Base-by-base conservation (phyloP, 2,113 vertebrate genomes). In the Amazona vittata region DNA sequence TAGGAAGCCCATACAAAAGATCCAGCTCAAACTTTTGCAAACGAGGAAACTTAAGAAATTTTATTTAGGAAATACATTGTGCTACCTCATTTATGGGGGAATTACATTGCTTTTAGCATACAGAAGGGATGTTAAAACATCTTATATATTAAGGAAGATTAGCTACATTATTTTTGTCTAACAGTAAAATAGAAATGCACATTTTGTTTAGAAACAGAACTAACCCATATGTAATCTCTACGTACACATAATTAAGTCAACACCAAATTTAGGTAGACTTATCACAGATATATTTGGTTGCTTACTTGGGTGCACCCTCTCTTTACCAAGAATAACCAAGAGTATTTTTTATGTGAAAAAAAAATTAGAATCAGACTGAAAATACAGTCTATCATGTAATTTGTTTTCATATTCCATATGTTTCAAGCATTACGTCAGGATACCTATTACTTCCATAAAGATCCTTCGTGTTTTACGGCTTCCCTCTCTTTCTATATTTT, bases 401-500 rank as follows among this genome's bases (percentile, higher is more conserved):
- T 69, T 15, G 60, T 63, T 90, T 47, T 78, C 44, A 25, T 46
- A 50, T 85, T 78, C 37, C 39, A 21, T 70, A 37, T 15, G 46
- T 50, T 80, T 76, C 70, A 65, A 81, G 53, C 29, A 68, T 33
- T 55, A 63, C 52, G 63, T n/a, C 29, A 81, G 46, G 93, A 83
- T 49, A 93, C 10, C 24, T 65, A 59, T 83, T 95, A 77, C 69
- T 70, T 83, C 86, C 64, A 73, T 26, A 89, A 71, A 91, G 53
- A 17, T 68, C 69, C 33, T 85, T 86, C 6, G 2, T n/a, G 6
- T 85, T 95, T 86, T 90, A 86, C 70, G 62, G 59, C 49, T 86
- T 46, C 4, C 1, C 19, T 76, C 69, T 77, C 37, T 35, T 89
- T 95, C 92, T 94, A 67, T 90, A 93, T 91, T 96, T 95, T 85